phyloP scores from a whole-genome alignment of 1,140 invertebrate genomes.

The Capitella teleta region DNA sequence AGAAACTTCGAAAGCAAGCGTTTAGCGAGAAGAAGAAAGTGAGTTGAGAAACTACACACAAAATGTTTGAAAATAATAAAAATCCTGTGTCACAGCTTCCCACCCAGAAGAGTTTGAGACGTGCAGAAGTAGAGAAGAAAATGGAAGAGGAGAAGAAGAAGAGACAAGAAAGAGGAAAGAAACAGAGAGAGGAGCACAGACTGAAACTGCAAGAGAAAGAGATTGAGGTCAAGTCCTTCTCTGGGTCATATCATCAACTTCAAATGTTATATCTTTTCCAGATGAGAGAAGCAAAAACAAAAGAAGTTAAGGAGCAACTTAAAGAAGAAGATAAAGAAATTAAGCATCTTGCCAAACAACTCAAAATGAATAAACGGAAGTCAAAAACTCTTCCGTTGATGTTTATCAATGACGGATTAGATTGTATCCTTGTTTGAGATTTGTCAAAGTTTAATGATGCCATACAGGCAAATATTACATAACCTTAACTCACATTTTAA shows the following conservation, averaged over 20 bases:
- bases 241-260: not conserved
- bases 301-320: constrained; percentile 58
- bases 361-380: constrained; percentile 68
- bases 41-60: no score
- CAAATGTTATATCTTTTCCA: constrained; percentile 16
- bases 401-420: constrained; percentile 70
- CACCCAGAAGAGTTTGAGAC: no score
- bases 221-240: not conserved
- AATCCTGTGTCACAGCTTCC: no score
- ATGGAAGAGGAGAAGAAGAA: not conserved
- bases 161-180: not conserved
- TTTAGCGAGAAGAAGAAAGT: no score
- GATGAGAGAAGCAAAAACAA: constrained; percentile 50
- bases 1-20: no score
- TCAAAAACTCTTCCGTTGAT: constrained; percentile 61
- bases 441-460: not conserved
- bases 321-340: constrained; percentile 68
- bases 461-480: not conserved
- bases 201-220: not conserved
- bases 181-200: not conserved
- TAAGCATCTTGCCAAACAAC: constrained; percentile 66
- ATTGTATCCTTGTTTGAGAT: constrained; percentile 60
- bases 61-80: no score
- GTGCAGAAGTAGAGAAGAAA: no score
- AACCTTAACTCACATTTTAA: not conserved